phyloP scores from a whole-genome alignment of 2,888 invertebrate genomes.

The Protodeltote pygarga region DNA sequence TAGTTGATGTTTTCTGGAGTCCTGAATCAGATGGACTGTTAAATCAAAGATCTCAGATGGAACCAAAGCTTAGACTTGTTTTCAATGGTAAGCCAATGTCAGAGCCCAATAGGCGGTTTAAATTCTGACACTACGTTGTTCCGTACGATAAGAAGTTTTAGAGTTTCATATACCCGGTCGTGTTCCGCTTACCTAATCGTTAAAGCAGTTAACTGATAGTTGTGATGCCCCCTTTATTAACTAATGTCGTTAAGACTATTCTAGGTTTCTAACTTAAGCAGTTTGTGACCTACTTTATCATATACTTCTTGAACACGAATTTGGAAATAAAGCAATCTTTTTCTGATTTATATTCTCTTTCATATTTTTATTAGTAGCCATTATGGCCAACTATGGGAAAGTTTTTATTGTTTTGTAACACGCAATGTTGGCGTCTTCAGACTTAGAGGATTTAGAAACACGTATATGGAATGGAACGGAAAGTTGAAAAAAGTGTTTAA shows the following conservation, averaged over 20 bases:
- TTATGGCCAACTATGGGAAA: conserved; percentile 12
- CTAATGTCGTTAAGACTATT: conserved; percentile 3
- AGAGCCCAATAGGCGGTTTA: no score
- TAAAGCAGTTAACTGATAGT: conserved; percentile 34
- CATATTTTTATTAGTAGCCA: conserved; percentile 32
- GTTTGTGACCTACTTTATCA: conserved; percentile 10
- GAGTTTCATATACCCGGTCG: no score
- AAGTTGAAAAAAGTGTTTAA: no score
- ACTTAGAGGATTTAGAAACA: no score
- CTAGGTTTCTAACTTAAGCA: conserved; percentile 24
- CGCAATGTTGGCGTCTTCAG: conserved; percentile 20
- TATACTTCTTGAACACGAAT: not conserved
- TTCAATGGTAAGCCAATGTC: no score
- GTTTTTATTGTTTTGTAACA: conserved; percentile 32
- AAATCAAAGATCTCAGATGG: no score
- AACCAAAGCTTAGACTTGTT: no score
- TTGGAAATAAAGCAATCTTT: conserved; percentile 9
- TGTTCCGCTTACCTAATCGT: conserved; percentile 46
- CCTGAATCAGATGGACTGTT: no score
- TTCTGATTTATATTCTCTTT: conserved; percentile 25
- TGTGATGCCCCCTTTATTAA: conserved; percentile 23
- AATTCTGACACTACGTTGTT: no score
- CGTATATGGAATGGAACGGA: no score
- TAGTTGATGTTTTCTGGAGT: no score
- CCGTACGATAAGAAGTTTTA: no score